phyloP scores from a whole-genome alignment of 2,113 vertebrate genomes.

The Calyptomena viridis region DNA sequence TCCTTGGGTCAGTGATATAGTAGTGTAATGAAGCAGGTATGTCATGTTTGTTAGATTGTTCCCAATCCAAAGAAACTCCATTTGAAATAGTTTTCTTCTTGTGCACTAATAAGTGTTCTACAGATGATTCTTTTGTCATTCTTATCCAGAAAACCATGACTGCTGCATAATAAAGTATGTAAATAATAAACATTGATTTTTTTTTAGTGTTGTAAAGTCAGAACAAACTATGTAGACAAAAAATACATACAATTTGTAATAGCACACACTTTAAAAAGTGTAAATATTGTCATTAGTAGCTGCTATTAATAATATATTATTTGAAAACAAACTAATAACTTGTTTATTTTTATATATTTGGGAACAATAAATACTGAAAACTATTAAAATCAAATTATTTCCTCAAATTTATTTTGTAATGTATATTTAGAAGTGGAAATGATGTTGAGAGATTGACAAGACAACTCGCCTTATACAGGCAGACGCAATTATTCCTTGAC shows the following conservation, averaged over 20 bases:
- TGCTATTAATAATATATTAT: neutral
- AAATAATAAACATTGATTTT: neutral
- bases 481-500: slow-evolving; percentile 28
- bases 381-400: neutral
- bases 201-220: neutral
- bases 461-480: neutral
- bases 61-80: neutral
- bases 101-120: neutral
- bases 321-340: neutral
- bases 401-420: neutral
- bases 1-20: neutral
- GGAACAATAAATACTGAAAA: neutral
- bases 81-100: neutral
- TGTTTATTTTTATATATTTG: neutral
- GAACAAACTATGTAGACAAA: neutral
- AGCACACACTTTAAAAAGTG: neutral
- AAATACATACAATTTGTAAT: neutral
- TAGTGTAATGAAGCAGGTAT: neutral
- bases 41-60: neutral
- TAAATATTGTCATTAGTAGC: neutral
- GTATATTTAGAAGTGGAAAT: neutral
- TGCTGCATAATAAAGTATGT: neutral
- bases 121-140: neutral
- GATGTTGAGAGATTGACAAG: neutral
- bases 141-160: neutral